phyloP scores from a whole-genome alignment of 2,113 vertebrate species.

The Sylvilagus bachmani region DNA sequence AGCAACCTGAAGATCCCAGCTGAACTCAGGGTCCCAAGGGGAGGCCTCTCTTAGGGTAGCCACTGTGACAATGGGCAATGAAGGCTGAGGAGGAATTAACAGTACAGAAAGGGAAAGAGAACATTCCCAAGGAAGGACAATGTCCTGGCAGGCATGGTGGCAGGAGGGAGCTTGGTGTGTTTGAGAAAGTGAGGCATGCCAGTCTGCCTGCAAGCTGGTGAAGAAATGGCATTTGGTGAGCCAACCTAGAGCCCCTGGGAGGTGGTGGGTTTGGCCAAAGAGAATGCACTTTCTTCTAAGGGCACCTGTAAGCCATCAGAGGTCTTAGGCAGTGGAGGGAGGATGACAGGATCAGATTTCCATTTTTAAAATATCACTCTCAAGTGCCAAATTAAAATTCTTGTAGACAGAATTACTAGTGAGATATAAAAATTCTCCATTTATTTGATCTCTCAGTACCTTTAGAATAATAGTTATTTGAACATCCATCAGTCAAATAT shows the following conservation, averaged over 20 bases:
- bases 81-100: background rate
- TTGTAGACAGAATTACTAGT: slow-evolving; percentile 12
- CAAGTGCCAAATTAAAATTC: slow-evolving; percentile 52
- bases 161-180: background rate
- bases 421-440: slow-evolving; percentile 12
- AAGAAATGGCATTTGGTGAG: background rate
- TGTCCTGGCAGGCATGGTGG: background rate
- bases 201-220: background rate
- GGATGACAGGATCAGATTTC: background rate
- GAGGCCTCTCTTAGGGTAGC: background rate
- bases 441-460: slow-evolving; percentile 63
- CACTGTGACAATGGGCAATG: background rate
- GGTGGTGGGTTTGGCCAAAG: background rate
- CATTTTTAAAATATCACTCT: slow-evolving; percentile 16
- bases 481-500: slow-evolving; percentile 46
- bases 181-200: background rate
- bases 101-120: background rate
- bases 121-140: background rate
- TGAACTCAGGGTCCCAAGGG: background rate
- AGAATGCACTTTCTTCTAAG: background rate
- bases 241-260: background rate
- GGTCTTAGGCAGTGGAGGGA: background rate
- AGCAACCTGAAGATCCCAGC: background rate
- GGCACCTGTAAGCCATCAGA: background rate
- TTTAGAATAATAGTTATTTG: slow-evolving; percentile 49